Evolutionary conservation across 2,888 invertebrate genomes (phyloP), one percentile per base, ranked within the genome.

Genomic region (Mechanitis mazaeus): DNA sequence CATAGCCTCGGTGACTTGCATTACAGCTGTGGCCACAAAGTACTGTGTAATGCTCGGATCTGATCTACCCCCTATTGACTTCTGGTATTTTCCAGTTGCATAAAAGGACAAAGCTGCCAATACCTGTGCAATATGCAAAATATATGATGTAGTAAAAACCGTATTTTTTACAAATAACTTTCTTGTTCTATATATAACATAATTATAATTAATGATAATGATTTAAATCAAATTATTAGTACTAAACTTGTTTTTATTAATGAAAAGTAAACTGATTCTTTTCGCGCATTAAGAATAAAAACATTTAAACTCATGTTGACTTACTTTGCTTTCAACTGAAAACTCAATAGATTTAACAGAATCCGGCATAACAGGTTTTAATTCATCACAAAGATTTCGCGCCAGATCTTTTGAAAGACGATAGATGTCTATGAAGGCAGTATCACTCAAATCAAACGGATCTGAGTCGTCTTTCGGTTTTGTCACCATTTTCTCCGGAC

Each of bases 261-360:
- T 28, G 4, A 6, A 47, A n/a, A 3, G 20, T 12, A 46, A 12
- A 20, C 20, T 46, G 1, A 12, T 47, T 47, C 28, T 6, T 47
- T 47, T 47, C 20, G 3, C 3, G n/a, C 6, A 31, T 50, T 9
- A 50, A 50, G 5, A 50, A 28, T 28, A 28, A 50, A 50, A 50
- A 28, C 12, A 28, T 45, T 47, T 58, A 56, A 55, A 45, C 45
- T n/a, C 6, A 33, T 33, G 28, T 47, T 11, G 1, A 71, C 79
- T 75, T 69, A 85, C 88, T 79, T 88, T 88, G 66, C 84, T 85
- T 71, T 88, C 88, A 50, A 87, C 79, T 60, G 89, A 84, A 70
- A 87, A 85, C 64, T 87, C 88, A 33, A 83, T 79, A n/a, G 85
- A 80, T 71, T 87, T 88, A 0, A 80, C 81, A 7, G 85, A 83